phyloP scores from a whole-genome alignment of 1,140 invertebrate species.

The Homarus americanus region DNA sequence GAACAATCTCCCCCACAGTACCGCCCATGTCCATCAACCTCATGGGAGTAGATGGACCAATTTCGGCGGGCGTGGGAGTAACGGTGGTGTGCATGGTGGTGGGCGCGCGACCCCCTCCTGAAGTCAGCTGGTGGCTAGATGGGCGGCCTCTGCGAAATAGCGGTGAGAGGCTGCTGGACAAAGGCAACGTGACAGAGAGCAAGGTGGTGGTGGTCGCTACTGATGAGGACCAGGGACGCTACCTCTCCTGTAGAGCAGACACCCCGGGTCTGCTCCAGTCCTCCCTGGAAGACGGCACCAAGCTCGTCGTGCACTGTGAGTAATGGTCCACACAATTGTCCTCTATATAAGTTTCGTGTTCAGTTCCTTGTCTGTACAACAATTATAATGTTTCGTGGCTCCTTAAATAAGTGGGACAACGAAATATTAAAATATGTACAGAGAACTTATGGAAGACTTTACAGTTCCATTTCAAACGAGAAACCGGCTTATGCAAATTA shows the following conservation, averaged over 20 bases:
- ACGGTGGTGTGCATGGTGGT: conserved; percentile 87
- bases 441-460: no score
- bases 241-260: conserved; percentile 88
- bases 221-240: conserved; percentile 91
- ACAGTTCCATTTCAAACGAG: no score
- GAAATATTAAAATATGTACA: no score
- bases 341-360: no score
- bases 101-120: conserved; percentile 88
- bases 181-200: conserved; percentile 88
- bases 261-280: conserved; percentile 87
- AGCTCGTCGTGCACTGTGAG: conserved; percentile 93
- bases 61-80: conserved; percentile 87
- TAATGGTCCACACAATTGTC: no score
- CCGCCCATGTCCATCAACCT: conserved; percentile 72
- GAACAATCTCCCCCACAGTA: conserved; percentile 32
- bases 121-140: conserved; percentile 89
- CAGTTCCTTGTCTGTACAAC: no score
- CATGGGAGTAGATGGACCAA: conserved; percentile 80
- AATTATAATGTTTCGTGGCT: no score
- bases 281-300: conserved; percentile 88
- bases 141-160: conserved; percentile 76
- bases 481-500: no score
- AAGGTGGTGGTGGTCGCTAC: conserved; percentile 88
- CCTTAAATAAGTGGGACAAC: no score
- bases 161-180: conserved; percentile 80